Evolutionary conservation across 2,888 invertebrate species (phyloP).

Genomic region (Stomorhina lunata): DNA sequence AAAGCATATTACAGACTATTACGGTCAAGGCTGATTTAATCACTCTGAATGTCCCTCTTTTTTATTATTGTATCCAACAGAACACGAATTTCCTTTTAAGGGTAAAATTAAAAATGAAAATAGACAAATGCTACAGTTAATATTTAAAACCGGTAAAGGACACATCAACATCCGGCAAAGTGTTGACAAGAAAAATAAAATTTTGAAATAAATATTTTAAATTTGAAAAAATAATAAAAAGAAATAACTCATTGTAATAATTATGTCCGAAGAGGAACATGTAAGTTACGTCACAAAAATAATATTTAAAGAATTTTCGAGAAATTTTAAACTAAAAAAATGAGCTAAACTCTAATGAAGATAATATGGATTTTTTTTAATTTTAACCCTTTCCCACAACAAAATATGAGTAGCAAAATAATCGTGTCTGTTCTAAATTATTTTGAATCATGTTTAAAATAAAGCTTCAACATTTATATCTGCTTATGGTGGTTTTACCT

Average conservation of each 20-base stretch:
- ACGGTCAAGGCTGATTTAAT: slow-evolving; percentile 41
- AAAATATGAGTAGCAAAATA: too few species aligned
- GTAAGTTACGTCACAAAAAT: slow-evolving; percentile 33
- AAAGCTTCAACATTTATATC: too few species aligned
- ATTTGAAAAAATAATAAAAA: neutral
- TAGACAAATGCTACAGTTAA: slow-evolving; percentile 25
- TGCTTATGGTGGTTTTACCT: neutral
- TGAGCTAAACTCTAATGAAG: too few species aligned
- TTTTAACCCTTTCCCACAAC: too few species aligned
- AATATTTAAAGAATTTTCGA: neutral
- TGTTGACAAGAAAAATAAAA: neutral
- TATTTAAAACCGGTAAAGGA: slow-evolving; percentile 10
- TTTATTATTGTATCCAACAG: neutral
- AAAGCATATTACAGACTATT: slow-evolving; percentile 7
- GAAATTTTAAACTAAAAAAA: too few species aligned
- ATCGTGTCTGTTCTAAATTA: too few species aligned
- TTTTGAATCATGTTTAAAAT: too few species aligned
- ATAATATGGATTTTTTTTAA: too few species aligned
- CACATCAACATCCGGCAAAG: slow-evolving; percentile 16
- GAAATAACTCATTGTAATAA: too few species aligned
- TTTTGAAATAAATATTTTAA: neutral
- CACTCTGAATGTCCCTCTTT: slow-evolving; percentile 44
- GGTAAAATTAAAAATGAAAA: neutral
- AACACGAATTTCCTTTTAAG: slow-evolving; percentile 21
- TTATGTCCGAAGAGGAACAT: slow-evolving; percentile 51